Base-by-base conservation (phyloP, 30 jellyfish, hydroid and myxozoan genomes). In the Aurelia aurita complex sp. Pacific region DNA sequence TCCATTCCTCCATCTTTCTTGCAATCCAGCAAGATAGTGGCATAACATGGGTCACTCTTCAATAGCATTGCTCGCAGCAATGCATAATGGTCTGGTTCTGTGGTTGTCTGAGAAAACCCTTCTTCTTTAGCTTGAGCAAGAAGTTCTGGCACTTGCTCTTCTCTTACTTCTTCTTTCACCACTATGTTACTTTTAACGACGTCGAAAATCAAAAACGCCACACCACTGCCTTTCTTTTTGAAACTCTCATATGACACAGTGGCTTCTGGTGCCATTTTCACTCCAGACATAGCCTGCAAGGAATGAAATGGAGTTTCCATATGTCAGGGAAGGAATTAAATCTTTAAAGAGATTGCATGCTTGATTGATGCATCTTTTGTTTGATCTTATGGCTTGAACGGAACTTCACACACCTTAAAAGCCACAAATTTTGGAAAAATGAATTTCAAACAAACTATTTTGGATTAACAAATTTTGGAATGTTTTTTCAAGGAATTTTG, bases 21-120 rank as follows among this genome's bases (percentile, higher is more conserved):
- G 29, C 5, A 46, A 12, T 16, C 15, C 17, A 50, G 53, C 14
- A 16, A 5, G 53, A 73, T 51, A 73, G 42, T 67, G 1, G 82
- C 82, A 73, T 73, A 73, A 19, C 82, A 2, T 46, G 82, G 82
- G 7, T 57, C 69, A 10, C 69, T 46, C 18, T 73, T 73, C 29
- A 73, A 4, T 13, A 73, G 69, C 23, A 8, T 73, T 43, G 82
- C 50, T 50, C 82, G 55, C 55, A 73, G 35, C 38, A 73, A 19
- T 12, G 82, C 82, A 50, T 42, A 73, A 2, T 73, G 38, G 16
- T 73, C 82, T 42, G 82, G 29, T 17, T 73, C 82, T 1, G 9
- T 43, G 15, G 82, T 57, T 4, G 12, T 40, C 23, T 46, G 46
- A 6, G 8, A 2, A 7, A 73, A 73, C 10, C 82, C 82, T 10